Evolutionary conservation across 1,140 invertebrate genomes (phyloP).

Genomic region (Conopomorpha cramerella): DNA sequence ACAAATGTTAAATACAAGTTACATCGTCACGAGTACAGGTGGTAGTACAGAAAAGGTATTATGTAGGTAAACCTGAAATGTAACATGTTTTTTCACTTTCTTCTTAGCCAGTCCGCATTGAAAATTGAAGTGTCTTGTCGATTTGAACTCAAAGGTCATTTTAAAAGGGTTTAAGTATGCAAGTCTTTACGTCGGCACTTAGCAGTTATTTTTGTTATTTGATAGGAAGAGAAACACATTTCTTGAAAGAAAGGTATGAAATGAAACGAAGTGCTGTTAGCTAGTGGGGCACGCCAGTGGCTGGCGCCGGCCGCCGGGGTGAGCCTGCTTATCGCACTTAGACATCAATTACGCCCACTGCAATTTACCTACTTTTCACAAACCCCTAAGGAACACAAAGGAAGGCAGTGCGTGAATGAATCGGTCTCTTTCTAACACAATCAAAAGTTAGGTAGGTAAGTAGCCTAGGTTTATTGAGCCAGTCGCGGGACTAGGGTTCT

Average conservation of each 20-base stretch:
- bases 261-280: no score
- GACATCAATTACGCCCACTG: no score
- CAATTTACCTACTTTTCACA: no score
- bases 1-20: neutral
- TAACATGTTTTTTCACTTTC: slow-evolving; percentile 36
- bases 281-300: no score
- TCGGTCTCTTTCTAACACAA: no score
- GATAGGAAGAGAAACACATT: neutral
- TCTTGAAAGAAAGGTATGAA: neutral
- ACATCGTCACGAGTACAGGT: no score
- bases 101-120: slow-evolving; percentile 34
- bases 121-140: slow-evolving; percentile 22
- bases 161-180: slow-evolving; percentile 2
- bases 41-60: neutral
- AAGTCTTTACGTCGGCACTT: neutral
- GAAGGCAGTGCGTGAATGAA: no score
- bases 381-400: no score
- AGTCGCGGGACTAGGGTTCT: no score
- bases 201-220: neutral
- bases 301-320: neutral
- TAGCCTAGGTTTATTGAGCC: no score
- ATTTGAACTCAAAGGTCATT: slow-evolving; percentile 35
- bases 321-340: neutral
- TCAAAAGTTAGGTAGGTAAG: no score
- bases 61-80: slow-evolving; percentile 24